Evolutionary conservation across 1,140 invertebrate genomes (phyloP).

Genomic region (Oncopodura yosiiana): DNA sequence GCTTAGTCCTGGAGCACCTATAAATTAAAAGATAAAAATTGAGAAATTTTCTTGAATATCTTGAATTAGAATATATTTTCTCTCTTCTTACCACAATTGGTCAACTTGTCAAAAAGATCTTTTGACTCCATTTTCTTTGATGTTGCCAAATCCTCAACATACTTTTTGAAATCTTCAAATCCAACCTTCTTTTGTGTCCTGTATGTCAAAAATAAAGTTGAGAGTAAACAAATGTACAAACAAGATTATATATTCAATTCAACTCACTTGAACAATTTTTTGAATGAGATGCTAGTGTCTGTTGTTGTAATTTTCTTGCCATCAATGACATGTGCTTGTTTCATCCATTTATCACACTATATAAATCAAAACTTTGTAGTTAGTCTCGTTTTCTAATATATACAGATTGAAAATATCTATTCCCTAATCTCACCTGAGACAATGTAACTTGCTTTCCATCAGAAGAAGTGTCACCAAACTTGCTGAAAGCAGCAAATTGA

Average conservation of each 20-base stretch:
- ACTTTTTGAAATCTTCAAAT: conserved; percentile 66
- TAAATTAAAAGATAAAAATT: too few relatives aligned
- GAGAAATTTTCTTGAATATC: too few relatives aligned
- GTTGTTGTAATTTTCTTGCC: conserved; percentile 79
- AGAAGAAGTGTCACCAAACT: conserved; percentile 77
- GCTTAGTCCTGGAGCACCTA: conserved; percentile 15
- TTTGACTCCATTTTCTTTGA: conserved; percentile 63
- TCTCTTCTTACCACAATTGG: conserved; percentile 61
- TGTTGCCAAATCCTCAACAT: conserved; percentile 67
- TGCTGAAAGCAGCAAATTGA: conserved; percentile 60
- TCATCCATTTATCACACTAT: conserved; percentile 73
- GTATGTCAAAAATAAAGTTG: background rate
- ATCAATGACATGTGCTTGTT: conserved; percentile 85
- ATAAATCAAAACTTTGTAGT: too few relatives aligned
- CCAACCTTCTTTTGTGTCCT: conserved; percentile 51
- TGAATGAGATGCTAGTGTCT: conserved; percentile 79
- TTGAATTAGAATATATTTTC: too few relatives aligned
- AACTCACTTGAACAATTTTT: conserved; percentile 64
- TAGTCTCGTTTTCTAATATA: too few relatives aligned
- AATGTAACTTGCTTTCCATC: conserved; percentile 77
- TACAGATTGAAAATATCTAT: too few relatives aligned
- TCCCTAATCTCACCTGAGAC: too few relatives aligned
- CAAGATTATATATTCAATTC: background rate
- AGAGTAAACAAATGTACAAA: background rate
- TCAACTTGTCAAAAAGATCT: conserved; percentile 66